Base-by-base conservation (phyloP, 2,888 invertebrate species). In the Escarpia spicata region DNA sequence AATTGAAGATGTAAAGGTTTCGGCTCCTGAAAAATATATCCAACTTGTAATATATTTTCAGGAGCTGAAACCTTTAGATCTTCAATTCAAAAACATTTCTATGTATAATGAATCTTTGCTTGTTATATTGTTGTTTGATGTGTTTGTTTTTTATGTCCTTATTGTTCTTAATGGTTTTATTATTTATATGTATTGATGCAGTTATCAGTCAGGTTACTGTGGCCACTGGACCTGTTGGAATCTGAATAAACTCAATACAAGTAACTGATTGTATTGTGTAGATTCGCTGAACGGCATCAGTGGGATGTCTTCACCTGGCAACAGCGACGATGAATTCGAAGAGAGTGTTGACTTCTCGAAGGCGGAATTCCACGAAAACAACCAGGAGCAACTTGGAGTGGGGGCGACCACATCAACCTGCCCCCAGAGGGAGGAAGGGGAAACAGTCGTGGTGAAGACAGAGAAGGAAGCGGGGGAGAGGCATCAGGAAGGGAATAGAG, bases 251-350 rank as follows among this genome's bases (percentile, higher is more conserved):
- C 12, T 60, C 4, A 4, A 60, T 19, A 75, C n/a, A 75, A n/a
- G 19, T n/a, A 75, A 19, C n/a, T 75, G 6, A 6, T 75, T 75
- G 75, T 6, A 75, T 26, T 75, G 19, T 75, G 75, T 75, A 75
- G 75, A 75, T 75, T 75, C 75, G 75, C 75, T 75, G 75, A 75
- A 75, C 75, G 75, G 75, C 19, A 75, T 75, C 75, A 75, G 75
- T 26, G 75, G 75, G 6, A 75, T 75, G 75, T 75, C 75, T 15
- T 75, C 75, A 6, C 75, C 75, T 4, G 75, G 75, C 75, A 75
- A 75, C 75, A 75, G 75, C 26, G 75, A 75, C n/a, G 75, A 75
- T n/a, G 75, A 75, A 26, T 75, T 26, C 6, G 75, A n/a, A 6
- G 75, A 75, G 75, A n/a, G 26, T 6, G 75, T 75, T n/a, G 75